Base-by-base conservation (phyloP, 2,888 invertebrate genomes). In the Noctua janthe region DNA sequence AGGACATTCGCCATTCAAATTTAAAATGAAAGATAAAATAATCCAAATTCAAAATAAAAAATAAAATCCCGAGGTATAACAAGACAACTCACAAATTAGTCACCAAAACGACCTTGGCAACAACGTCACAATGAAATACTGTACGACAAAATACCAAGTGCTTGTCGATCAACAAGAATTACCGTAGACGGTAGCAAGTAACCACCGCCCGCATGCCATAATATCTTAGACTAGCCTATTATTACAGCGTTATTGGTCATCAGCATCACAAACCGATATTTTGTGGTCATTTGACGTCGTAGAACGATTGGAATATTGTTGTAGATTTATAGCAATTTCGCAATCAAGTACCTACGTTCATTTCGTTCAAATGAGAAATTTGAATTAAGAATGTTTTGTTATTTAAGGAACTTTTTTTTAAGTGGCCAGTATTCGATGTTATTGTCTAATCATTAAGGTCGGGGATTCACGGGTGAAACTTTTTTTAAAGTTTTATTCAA, bases 261-360 rank as follows among this genome's bases (percentile, higher is more conserved):
- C 64, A 62, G 29, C 62, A 64, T 91, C 87, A 89, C 89, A 88
- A 91, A 89, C 92, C 91, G 91, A 93, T 92, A 93, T 92, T 94
- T 93, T 94, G 94, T 91, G 91, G 93, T 93, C 92, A 93, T 94
- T 94, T 92, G 90, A 88, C 90, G 91, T 88, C 78, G 88, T 80
- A 78, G 77, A 75, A 81, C 88, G 81, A 91, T 90, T 88, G 90
- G 88, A 78, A 87, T 86, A 74, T 79, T 90, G 86, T 88, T 87
- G 89, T 86, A 88, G 88, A 90, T 90, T 91, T 91, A 90, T 91
- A 83, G 88, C 87, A 87, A 90, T 89, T 90, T 90, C 80, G 81
- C 80, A 82, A 80, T 81, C 78, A 77, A 78, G 29, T 29, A n/a
- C n/a, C n/a, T n/a, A 29, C 56, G 64, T 81, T 82, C 78, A 66